Percentiles rank a stretch among this genome's conserved stretches.
Conservation (phyloP, 2,888 invertebrate genomes). For the Drosophila bunnanda region DNA sequence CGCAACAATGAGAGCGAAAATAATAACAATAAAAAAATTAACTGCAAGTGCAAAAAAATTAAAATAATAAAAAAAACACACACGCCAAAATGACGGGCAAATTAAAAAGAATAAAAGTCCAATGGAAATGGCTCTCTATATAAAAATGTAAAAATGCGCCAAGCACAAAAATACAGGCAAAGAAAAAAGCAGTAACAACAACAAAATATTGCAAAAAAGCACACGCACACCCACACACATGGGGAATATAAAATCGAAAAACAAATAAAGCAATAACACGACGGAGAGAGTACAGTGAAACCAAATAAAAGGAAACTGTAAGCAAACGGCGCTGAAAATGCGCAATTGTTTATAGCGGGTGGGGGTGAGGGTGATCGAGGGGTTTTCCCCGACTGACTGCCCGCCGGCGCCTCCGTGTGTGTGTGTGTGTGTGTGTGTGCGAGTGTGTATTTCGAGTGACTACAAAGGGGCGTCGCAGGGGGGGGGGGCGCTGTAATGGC, state of each 20-base stretch:
- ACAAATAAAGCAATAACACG: constrained; percentile 19
- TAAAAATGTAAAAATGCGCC: constrained; percentile 55
- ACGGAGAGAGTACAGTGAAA: constrained; percentile 17
- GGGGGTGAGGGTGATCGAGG: background rate
- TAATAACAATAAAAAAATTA: constrained; percentile 51
- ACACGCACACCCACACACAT: background rate
- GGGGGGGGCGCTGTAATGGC: constrained; percentile 9
- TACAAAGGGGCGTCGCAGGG: background rate
- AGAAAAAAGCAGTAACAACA: constrained; percentile 5
- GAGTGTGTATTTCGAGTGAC: constrained; percentile 9
- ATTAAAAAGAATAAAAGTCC: constrained; percentile 70
- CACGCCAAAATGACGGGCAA: constrained; percentile 58
- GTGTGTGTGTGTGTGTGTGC: constrained; percentile 33
- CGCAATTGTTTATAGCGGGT: constrained; percentile 73
- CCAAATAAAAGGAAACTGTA: constrained; percentile 58
- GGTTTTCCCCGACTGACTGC: constrained; percentile 41
- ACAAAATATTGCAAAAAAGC: constrained; percentile 8
- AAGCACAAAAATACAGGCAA: constrained; percentile 34
- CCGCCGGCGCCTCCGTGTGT: constrained; percentile 41
- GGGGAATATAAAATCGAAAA: constrained; percentile 7
- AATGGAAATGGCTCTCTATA: constrained; percentile 55
- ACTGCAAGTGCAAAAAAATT: constrained; percentile 41
- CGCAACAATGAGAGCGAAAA: constrained; percentile 49
- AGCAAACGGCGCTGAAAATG: constrained; percentile 78
- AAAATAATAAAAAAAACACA: background rate